Base-by-base conservation (phyloP, 2,888 invertebrate species). In the Meta bourneti region DNA sequence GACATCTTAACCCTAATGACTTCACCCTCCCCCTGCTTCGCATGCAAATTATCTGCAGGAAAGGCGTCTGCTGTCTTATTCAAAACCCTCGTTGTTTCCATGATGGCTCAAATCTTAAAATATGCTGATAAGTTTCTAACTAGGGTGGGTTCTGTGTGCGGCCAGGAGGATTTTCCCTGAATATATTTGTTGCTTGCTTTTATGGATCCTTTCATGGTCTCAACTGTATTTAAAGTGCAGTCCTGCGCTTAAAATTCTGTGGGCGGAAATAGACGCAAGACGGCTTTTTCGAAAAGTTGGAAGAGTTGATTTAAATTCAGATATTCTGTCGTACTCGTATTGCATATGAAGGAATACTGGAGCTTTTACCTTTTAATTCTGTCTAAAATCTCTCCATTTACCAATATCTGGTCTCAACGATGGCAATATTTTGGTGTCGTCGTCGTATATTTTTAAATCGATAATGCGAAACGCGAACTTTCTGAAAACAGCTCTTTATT, bases 1-100 rank as follows among this genome's bases (percentile, higher is more conserved):
- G 74, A 78, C 75, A 54, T 34, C 84, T 84, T 84, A 51, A 20
- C 74, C 52, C 84, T 84, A 84, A 75, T 84, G 84, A 75, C 74
- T 84, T 52, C 84, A 61, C 34, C 74, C 61, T 74, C 74, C 61
- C 61, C 20, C 34, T 74, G 34, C n/a, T 48, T 11, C 61, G n/a
- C 20, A 84, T 84, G 83, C 84, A 84, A 84, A 84, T 84, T 84
- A 74, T 54, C 13, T 51, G 61, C 13, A 61, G 16, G 13, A 34
- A 16, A 79, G 54, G 61, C 78, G 78, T 13, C 20, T 16, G 13
- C 34, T 20, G 79, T 61, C 20, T 54, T 54, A 51, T 51, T 51
- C 77, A 19, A 77, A 52, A n/a, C 51, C 51, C 49, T 75, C 16
- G 75, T 75, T 16, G 75, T 9, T 52, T 77, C 77, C 77, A 51